Base-by-base conservation (phyloP, 2,797 vertebrate genomes). In the Sphenodon punctatus region DNA sequence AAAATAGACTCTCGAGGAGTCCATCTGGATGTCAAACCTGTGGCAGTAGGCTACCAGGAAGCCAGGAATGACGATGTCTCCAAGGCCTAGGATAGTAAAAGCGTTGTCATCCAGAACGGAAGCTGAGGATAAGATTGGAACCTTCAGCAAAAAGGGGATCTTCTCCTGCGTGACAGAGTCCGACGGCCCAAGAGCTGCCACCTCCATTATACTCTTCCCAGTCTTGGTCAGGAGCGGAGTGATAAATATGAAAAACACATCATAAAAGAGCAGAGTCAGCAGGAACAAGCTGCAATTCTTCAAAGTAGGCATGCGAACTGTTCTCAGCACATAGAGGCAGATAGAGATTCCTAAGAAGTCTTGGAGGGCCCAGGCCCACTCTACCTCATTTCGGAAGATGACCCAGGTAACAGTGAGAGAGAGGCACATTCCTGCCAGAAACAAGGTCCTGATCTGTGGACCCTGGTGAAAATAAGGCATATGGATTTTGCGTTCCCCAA, bases 101-200 rank as follows among this genome's bases (percentile, higher is more conserved):
- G 96, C 94, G 68, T 95, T 93, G 86, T 96, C 95, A 60, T 97
- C 97, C 34, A 97, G 93, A 15, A 95, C 93, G 92, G 96, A 81
- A 19, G 96, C 93, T 1, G 97, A 97, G 80, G 97, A 95, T 68
- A 96, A 84, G 66, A 92, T 73, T 8, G 97, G 97, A 78, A 97
- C 97, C 82, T 96, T 98, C 74, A 98, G 93, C 76, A 98, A 96
- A 97, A 98, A 96, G n/a, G 96, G 97, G n/a, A 97, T 96, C 97
- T 97, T 97, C 88, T 97, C 94, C 0, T 92, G 96, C 9, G 95
- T 92, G 51, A 90, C 91, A 56, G 96, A 96, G 75, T 96, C 93
- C 2, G 94, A 94, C 5, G 96, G 96, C 77, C 97, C 96, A 4
- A 95, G 94, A 12, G 96, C 96, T n/a, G 96, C 96, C 81, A 97